Conservation (phyloP, 2,113 vertebrate species). For the Charadrius vociferus region DNA sequence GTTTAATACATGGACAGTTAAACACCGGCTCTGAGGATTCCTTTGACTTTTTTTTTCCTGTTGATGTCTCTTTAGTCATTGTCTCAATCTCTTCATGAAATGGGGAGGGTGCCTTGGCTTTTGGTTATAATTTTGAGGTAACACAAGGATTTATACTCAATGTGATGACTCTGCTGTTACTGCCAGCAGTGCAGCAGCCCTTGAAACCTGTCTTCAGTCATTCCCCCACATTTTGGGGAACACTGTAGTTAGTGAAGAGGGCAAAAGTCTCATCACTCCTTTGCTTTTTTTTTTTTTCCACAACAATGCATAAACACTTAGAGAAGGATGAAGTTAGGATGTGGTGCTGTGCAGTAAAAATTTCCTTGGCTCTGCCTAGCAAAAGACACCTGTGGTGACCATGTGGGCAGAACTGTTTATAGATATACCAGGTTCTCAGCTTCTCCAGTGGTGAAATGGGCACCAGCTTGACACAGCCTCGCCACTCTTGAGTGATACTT, state of each 20-base stretch:
- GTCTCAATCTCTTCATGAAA: not conserved
- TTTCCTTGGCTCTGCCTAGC: not conserved
- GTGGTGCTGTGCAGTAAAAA: not conserved
- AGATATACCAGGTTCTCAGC: not conserved
- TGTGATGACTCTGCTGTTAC: not conserved
- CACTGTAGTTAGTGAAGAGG: not conserved
- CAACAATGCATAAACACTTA: not conserved
- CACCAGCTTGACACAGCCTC: not conserved
- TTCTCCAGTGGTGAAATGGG: not conserved
- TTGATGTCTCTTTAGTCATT: not conserved
- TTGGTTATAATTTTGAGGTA: not conserved
- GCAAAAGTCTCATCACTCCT: not conserved
- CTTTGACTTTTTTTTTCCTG: not conserved
- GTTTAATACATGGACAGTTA: not conserved
- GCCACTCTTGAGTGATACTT: not conserved
- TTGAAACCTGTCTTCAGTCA: not conserved
- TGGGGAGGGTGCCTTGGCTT: not conserved
- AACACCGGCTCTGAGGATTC: not conserved
- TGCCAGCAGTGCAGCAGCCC: not conserved
- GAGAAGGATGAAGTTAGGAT: not conserved
- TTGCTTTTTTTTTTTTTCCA: not conserved
- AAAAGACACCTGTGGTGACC: not conserved
- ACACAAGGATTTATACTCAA: not conserved
- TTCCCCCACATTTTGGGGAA: not conserved
- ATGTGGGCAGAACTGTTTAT: not conserved